These are phyloP conservation scores for Rhagoletis pomonella DNA, from an alignment of 1,140 invertebrate species.

Conservation along the genomic window DNA sequence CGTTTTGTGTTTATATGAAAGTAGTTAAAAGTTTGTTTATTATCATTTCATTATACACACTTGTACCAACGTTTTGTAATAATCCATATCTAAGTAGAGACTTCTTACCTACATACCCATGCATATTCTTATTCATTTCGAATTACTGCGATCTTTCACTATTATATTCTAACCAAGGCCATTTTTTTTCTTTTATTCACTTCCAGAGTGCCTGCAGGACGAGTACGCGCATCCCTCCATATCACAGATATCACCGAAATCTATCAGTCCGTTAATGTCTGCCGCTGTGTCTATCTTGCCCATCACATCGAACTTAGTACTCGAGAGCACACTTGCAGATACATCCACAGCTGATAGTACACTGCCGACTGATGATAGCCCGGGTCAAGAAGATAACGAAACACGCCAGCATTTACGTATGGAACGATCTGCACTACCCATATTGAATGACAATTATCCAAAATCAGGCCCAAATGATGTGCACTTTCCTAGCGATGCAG, in stretches of 20 bases:
- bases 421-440: constrained; percentile 68
- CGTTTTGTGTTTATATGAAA: neutral
- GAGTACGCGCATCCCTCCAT: constrained; percentile 57
- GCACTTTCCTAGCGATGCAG: constrained; percentile 59
- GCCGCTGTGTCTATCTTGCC: constrained; percentile 33
- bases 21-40: constrained; percentile 6
- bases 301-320: constrained; percentile 56
- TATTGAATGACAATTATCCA: constrained; percentile 64
- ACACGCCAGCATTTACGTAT: constrained; percentile 61
- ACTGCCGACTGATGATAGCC: neutral
- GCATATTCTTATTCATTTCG: neutral
- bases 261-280: constrained; percentile 60
- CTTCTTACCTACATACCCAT: neutral
- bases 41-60: neutral
- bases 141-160: constrained; percentile 15
- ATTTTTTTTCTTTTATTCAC: neutral
- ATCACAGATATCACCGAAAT: constrained; percentile 73
- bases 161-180: neutral
- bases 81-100: neutral
- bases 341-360: constrained; percentile 39
- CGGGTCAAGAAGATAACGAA: constrained; percentile 64
- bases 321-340: constrained; percentile 67
- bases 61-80: neutral
- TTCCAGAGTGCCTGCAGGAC: constrained; percentile 67
- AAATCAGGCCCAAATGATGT: constrained; percentile 66